Evolutionary conservation across 1,140 invertebrate species (phyloP).

Genomic region (Drosophila mauritiana): DNA sequence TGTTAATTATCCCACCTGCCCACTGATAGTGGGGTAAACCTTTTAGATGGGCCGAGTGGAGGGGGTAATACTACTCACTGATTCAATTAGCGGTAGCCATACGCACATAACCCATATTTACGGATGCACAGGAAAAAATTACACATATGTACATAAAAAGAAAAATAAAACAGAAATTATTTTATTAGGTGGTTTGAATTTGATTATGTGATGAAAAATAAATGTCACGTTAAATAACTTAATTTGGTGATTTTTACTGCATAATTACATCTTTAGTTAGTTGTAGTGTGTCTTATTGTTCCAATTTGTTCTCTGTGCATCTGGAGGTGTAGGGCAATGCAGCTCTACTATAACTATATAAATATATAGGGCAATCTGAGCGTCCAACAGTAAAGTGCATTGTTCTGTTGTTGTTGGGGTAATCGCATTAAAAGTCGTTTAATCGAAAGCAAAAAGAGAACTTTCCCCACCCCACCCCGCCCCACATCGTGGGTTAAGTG

Average conservation of each 20-base stretch:
- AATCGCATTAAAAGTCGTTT: conserved; percentile 82
- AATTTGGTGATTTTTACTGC: too few relatives aligned
- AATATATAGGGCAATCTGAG: conserved; percentile 60
- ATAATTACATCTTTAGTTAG: too few relatives aligned
- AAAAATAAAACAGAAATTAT: background rate
- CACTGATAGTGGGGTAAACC: conserved; percentile 32
- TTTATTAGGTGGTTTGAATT: background rate
- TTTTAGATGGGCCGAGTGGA: background rate
- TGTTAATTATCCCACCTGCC: conserved; percentile 74
- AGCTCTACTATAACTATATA: conserved; percentile 1
- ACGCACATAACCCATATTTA: conserved; percentile 53
- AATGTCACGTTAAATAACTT: too few relatives aligned
- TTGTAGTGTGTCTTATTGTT: too few relatives aligned
- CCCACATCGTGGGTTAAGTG: conserved; percentile 8
- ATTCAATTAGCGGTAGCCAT: conserved; percentile 76
- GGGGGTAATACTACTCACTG: conserved; percentile 47
- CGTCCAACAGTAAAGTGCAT: conserved; percentile 66
- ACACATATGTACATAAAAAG: too few relatives aligned
- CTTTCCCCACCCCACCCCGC: background rate
- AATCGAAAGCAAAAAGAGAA: conserved; percentile 75
- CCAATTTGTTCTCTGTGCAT: background rate
- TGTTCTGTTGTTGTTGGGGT: conserved; percentile 64
- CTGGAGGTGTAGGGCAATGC: conserved; percentile 2
- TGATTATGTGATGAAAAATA: too few relatives aligned
- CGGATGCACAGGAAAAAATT: conserved; percentile 1